These are phyloP conservation scores for Tuberolachnus salignus DNA, from an alignment of 2,888 invertebrate species.

Conservation along the genomic window DNA sequence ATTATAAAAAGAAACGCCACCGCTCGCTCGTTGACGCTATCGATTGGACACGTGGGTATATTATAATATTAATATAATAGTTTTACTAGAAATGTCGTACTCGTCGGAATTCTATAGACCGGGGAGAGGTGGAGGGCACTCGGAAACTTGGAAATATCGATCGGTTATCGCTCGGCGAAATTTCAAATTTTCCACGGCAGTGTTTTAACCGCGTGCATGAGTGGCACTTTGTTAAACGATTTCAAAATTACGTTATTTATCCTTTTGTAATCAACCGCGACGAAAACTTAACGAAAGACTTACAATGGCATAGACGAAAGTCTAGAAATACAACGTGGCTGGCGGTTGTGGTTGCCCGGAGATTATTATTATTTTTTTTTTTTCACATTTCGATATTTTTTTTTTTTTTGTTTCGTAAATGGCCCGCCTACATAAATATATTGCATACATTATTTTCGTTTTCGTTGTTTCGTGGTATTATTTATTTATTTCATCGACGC, in stretches of 20 bases:
- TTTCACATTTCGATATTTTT: no score
- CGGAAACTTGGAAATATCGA: slow-evolving; percentile 4
- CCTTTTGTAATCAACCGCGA: no score
- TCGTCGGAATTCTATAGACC: background rate
- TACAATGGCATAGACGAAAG: no score
- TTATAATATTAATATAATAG: no score
- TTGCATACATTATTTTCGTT: no score
- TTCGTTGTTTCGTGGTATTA: background rate
- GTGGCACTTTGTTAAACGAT: slow-evolving; percentile 2
- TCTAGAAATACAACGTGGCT: no score
- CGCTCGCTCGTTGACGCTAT: background rate
- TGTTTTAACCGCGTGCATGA: background rate
- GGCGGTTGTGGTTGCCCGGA: no score
- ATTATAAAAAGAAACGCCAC: background rate
- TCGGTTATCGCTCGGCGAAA: background rate
- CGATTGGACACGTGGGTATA: background rate
- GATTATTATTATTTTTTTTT: no score
- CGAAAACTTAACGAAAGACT: background rate
- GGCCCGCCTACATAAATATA: no score
- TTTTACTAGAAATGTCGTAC: slow-evolving; percentile 7
- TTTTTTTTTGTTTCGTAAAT: no score
- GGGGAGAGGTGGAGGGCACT: no score
- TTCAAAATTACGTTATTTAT: background rate
- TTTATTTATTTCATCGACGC: no score
- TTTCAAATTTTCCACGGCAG: background rate